Percentiles rank a stretch among this genome's conserved stretches.
These are phyloP conservation scores for Cinclus mexicanus DNA, from an alignment of 2,113 vertebrate genomes.

Conservation along the genomic window DNA sequence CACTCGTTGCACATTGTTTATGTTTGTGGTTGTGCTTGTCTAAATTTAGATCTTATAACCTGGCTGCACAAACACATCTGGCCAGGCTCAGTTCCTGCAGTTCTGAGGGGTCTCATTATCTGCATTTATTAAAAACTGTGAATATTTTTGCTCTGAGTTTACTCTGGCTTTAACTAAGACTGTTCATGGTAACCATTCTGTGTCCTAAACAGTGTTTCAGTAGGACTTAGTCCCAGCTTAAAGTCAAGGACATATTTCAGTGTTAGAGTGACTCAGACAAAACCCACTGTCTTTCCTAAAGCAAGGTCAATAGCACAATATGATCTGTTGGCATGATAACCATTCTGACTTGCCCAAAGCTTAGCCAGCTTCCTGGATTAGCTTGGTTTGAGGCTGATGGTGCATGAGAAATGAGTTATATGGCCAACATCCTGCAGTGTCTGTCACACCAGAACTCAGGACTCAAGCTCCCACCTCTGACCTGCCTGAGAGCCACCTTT, in stretches of 20 bases:
- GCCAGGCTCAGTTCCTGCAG: neutral
- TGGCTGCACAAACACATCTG: neutral
- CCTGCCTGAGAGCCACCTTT: neutral
- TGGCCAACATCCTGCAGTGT: rapidly evolving
- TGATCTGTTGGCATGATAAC: neutral
- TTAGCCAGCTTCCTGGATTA: neutral
- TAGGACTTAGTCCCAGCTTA: neutral
- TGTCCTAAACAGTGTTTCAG: neutral
- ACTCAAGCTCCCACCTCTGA: neutral
- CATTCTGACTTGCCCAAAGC: neutral
- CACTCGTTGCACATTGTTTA: neutral
- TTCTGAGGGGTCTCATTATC: neutral
- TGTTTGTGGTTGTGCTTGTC: neutral
- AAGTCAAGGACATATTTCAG: neutral
- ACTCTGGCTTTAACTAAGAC: neutral
- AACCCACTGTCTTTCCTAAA: neutral
- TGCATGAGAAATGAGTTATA: neutral
- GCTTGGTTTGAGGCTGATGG: neutral
- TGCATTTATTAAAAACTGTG: neutral
- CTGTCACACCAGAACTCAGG: neutral
- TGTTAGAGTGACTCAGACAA: neutral
- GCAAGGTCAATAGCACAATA: neutral
- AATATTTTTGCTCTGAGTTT: neutral
- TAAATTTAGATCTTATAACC: neutral
- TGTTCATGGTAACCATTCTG: neutral